Conservation (phyloP, 2,797 vertebrate species). For the Sitta carolinensis region DNA sequence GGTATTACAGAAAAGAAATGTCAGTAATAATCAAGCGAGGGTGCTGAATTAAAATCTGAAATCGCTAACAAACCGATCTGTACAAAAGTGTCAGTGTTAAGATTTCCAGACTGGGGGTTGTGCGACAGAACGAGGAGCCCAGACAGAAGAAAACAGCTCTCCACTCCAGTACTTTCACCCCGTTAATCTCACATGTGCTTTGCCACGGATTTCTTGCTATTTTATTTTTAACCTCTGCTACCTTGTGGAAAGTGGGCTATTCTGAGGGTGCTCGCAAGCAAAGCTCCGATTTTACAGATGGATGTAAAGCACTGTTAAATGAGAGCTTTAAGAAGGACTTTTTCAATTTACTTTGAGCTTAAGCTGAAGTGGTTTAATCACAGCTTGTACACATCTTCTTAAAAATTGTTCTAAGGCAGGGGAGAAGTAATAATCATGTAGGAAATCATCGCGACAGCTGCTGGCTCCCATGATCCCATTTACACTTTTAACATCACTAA, state of each 20-base stretch:
- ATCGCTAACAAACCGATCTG: slow-evolving; percentile 54
- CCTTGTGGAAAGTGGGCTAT: slow-evolving; percentile 58
- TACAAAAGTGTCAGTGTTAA: slow-evolving; percentile 58
- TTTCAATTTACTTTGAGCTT: slow-evolving; percentile 68
- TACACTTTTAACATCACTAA: slow-evolving; percentile 70
- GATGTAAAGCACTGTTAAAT: slow-evolving; percentile 60
- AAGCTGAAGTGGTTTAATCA: slow-evolving; percentile 71
- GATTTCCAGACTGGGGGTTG: slow-evolving; percentile 46
- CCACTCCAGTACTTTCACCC: slow-evolving; percentile 64
- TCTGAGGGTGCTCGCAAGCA: slow-evolving; percentile 49
- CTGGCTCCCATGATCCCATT: slow-evolving; percentile 78
- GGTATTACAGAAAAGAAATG: slow-evolving; percentile 55
- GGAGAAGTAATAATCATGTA: slow-evolving; percentile 53
- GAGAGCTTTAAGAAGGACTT: slow-evolving; percentile 66
- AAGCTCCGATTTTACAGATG: slow-evolving; percentile 66
- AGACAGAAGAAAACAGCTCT: slow-evolving; percentile 61
- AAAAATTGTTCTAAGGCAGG: slow-evolving; percentile 42
- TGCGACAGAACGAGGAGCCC: slow-evolving; percentile 36
- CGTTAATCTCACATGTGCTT: slow-evolving; percentile 59
- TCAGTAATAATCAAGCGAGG: slow-evolving; percentile 65
- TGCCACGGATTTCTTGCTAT: slow-evolving; percentile 40
- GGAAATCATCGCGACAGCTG: slow-evolving; percentile 86
- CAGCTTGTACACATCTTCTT: slow-evolving; percentile 65
- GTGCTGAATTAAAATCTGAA: slow-evolving; percentile 64
- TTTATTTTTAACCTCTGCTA: slow-evolving; percentile 68